Conservation (phyloP, 2,888 invertebrate genomes). For the Abscondita cerata region DNA sequence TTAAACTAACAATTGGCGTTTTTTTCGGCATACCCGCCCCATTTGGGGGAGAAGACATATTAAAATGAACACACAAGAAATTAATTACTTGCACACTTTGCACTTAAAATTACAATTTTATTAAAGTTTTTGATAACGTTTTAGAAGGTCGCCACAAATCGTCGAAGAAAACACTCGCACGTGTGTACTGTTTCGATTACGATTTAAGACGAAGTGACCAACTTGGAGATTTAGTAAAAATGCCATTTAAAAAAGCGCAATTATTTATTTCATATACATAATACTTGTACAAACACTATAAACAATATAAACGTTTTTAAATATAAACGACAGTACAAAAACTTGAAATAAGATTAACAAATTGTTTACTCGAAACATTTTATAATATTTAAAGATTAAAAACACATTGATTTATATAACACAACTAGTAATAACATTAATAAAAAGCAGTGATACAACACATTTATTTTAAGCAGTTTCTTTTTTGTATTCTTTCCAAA, state of each 20-base stretch:
- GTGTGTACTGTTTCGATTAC: too few relatives aligned
- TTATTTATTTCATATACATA: constrained; percentile 36
- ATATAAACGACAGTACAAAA: constrained; percentile 29
- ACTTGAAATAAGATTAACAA: constrained; percentile 13
- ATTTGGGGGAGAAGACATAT: too few relatives aligned
- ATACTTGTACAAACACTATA: constrained; percentile 38
- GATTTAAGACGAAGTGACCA: too few relatives aligned
- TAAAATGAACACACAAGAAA: too few relatives aligned
- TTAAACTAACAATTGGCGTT: too few relatives aligned
- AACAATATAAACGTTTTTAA: constrained; percentile 30
- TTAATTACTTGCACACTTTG: too few relatives aligned
- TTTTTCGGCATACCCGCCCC: too few relatives aligned
- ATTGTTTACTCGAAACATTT: constrained; percentile 6
- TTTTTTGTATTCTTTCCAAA: not conserved
- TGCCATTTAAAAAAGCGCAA: constrained; percentile 28
- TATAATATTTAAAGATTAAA: constrained; percentile 33
- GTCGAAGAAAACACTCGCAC: too few relatives aligned
- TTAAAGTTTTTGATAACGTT: too few relatives aligned
- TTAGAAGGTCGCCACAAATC: too few relatives aligned
- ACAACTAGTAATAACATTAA: constrained; percentile 39
- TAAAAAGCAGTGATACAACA: constrained; percentile 39
- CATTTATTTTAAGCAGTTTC: constrained; percentile 23
- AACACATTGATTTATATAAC: constrained; percentile 36
- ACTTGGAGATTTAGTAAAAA: not conserved
- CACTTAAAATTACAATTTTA: too few relatives aligned